Percentiles rank a stretch among this genome's conserved stretches.
phyloP scores from a whole-genome alignment of 2,113 vertebrate genomes.

The Caranx melampygus region DNA sequence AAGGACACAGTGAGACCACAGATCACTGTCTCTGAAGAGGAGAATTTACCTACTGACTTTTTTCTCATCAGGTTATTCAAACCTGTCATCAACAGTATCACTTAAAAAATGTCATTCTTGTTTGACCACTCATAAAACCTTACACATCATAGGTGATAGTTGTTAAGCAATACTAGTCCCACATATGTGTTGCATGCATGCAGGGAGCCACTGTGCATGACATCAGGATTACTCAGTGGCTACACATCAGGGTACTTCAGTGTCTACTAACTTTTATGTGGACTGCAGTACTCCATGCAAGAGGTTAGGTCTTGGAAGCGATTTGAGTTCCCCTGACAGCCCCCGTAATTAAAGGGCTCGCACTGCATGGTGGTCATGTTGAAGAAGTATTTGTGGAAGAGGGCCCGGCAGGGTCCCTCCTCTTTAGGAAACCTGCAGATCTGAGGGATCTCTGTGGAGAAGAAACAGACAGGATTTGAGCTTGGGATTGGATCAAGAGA shows the following conservation, averaged over 20 bases:
- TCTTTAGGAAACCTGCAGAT: conserved; percentile 86
- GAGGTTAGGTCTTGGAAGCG: conserved; percentile 82
- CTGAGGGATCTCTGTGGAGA: conserved; percentile 88
- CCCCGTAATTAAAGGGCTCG: conserved; percentile 85
- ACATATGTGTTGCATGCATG: no score
- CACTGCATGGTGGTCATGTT: conserved; percentile 92
- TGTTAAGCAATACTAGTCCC: background rate
- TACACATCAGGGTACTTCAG: background rate
- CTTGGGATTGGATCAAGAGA: background rate
- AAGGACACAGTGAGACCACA: background rate
- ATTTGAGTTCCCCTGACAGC: conserved; percentile 86
- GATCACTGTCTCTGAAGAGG: background rate
- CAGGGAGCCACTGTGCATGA: background rate
- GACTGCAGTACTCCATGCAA: conserved; percentile 88
- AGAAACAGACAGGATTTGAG: background rate
- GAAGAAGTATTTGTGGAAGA: conserved; percentile 85
- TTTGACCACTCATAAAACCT: background rate
- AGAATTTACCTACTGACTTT: no score
- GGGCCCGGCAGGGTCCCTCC: conserved; percentile 79
- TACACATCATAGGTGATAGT: background rate
- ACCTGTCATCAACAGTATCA: background rate
- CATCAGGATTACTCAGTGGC: background rate
- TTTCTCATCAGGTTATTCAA: no score
- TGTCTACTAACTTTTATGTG: conserved; percentile 83
- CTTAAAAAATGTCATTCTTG: background rate